Base-by-base conservation (phyloP, 2,797 vertebrate genomes). In the Sphenopsis melanotis region DNA sequence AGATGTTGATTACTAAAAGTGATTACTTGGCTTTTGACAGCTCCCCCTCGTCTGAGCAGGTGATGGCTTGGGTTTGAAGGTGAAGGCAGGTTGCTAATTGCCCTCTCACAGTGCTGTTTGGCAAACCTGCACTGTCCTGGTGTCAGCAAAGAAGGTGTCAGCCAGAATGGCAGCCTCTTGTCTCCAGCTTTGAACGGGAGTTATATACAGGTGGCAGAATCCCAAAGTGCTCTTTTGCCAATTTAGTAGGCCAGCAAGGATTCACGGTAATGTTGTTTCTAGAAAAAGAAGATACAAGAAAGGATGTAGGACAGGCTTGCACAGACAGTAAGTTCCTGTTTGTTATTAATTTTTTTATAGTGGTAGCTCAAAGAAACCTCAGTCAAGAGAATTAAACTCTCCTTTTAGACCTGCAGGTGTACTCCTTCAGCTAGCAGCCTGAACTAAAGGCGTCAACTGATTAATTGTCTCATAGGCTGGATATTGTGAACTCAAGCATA, bases 11-110 rank as follows among this genome's bases (percentile, higher is more conserved):
- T 83, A 63, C 63, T 66, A 71, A 74, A 87, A 95, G 42, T 49
- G 89, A 89, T 42, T 42, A 19, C 65, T 16, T 94, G 61, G 46
- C 59, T 94, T 95, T 89, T 94, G 93, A 95, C 59, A 89, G 87
- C 32, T 94, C 69, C 60, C 89, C 82, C 96, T 96, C 53, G 37
- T 91, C 68, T 75, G 23, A 92, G 69, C 66, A n/a, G 69, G 55
- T 20, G 80, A 84, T 63, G 84, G 41, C 42, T 77, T 36, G 66
- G 81, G 50, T 52, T 82, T 37, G 9, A 64, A 82, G 46, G 64
- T 46, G 65, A 60, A 83, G 34, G 52, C 24, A 10, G 63, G 66
- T 87, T 90, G 72, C 82, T 96, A 84, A 80, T 60, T 88, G 64
- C 78, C 30, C 27, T 55, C 64, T 95, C 71, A 75, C 66, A 78